Evolutionary conservation across 1,140 invertebrate species (phyloP), one percentile per base, ranked within the genome.

Genomic region (Patella vulgata): DNA sequence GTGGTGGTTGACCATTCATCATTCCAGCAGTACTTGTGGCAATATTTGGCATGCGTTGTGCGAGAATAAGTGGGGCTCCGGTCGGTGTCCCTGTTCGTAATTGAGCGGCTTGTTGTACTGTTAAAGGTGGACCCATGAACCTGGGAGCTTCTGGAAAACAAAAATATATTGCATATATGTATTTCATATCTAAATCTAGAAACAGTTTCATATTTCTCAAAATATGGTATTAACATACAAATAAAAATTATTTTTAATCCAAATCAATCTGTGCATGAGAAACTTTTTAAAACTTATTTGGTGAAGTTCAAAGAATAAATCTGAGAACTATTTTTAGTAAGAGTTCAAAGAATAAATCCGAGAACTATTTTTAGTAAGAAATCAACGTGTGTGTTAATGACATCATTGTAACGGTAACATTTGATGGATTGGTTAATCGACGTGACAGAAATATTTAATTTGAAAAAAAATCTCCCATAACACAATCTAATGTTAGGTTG

Each of bases 1-100:
- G 79, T 40, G 78, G 78, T 31, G 79, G 79, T n/a, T 63, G 73
- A n/a, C 73, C 67, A 52, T 73, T 75, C n/a, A 79, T 63, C 25
- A 74, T 58, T 25, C 68, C 60, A 3, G 65, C 47, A 39, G 72
- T 42, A 28, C 60, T 71, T 11, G 70, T 73, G 3, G 68, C 63
- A 0, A 70, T 61, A 25, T 69, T 43, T 33, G 72, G 77, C 59
- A 79, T 71, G 50, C 75, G 61, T 33, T 72, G 73, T n/a, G 74
- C 63, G 36, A 78, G 61, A 39, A 79, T 79, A 21, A 79, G 59
- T 40, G 75, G 75, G 17, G 72, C 71, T 28, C 79, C 75, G 39
- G 68, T 66, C 5, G 74, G 77, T n/a, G 73, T 71, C 17, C 68
- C 59, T 59, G 76, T 55, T 64, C 72, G 43, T n/a, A 72, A 30